These are phyloP conservation scores for Lasioglossum figueresi DNA, from an alignment of 2,888 invertebrate species.

Conservation along the genomic window DNA sequence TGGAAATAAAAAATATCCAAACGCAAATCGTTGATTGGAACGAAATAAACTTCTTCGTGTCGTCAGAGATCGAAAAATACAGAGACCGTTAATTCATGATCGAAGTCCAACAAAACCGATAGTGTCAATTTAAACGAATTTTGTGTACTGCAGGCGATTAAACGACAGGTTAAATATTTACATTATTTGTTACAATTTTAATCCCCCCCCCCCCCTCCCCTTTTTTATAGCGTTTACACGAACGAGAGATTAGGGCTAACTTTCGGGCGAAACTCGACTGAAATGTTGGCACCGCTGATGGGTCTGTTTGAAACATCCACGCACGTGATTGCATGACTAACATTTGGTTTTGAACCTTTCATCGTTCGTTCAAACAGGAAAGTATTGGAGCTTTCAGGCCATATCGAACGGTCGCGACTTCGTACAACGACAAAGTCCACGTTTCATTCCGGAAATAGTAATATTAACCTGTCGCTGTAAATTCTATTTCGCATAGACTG, in stretches of 20 bases:
- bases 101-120: neutral
- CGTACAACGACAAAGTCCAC: neutral
- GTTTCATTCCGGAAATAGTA: neutral
- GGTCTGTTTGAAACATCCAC: neutral
- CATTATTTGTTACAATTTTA: neutral
- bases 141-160: neutral
- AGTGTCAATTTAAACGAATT: neutral
- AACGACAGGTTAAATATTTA: neutral
- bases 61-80: neutral
- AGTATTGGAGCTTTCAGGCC: neutral
- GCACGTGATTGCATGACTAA: neutral
- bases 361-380: conserved; percentile 15
- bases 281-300: neutral
- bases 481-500: neutral
- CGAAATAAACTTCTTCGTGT: neutral
- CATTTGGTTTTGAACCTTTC: conserved; percentile 3
- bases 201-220: too few species aligned
- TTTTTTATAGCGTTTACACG: neutral
- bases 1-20: neutral
- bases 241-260: neutral
- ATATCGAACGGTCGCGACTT: neutral
- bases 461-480: neutral
- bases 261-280: neutral
- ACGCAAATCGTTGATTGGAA: neutral
- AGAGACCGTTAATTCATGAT: neutral